phyloP scores from a whole-genome alignment of 2,113 vertebrate genomes.

The Ammospiza nelsoni region DNA sequence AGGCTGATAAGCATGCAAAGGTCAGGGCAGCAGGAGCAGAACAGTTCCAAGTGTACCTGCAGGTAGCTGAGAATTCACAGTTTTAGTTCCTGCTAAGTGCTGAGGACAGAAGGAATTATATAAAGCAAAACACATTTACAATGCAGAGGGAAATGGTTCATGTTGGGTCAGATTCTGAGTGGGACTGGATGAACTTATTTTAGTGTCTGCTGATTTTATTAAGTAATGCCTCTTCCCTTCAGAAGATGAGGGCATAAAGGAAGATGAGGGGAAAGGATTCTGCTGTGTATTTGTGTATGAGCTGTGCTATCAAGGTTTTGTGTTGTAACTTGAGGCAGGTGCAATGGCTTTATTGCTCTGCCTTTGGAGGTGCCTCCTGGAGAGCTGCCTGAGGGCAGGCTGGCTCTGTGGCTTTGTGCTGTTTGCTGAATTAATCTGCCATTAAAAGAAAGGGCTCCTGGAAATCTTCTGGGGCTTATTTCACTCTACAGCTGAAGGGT shows the following conservation, averaged over 20 bases:
- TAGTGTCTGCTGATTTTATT: not conserved
- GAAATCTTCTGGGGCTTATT: not conserved
- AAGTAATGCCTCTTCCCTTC: not conserved
- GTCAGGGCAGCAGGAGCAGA: not conserved
- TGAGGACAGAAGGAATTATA: not conserved
- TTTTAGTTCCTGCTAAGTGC: not conserved
- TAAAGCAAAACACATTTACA: not conserved
- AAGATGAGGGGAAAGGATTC: not conserved
- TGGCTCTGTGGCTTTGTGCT: not conserved
- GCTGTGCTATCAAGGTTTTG: not conserved
- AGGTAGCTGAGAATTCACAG: not conserved
- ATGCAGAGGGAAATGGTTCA: not conserved
- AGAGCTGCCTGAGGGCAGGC: not conserved
- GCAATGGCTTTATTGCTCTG: not conserved
- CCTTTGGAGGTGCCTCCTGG: not conserved
- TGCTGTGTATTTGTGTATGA: accelerated
- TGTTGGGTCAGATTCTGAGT: not conserved
- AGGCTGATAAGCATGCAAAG: not conserved
- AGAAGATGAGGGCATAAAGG: not conserved
- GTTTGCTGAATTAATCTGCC: not conserved
- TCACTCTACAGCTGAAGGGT: not conserved
- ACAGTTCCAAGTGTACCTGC: not conserved
- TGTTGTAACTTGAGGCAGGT: not conserved
- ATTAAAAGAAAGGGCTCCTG: not conserved
- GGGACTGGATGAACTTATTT: not conserved